These are phyloP conservation scores for Hyperoplus immaculatus DNA, from an alignment of 2,797 vertebrate genomes.

Conservation along the genomic window DNA sequence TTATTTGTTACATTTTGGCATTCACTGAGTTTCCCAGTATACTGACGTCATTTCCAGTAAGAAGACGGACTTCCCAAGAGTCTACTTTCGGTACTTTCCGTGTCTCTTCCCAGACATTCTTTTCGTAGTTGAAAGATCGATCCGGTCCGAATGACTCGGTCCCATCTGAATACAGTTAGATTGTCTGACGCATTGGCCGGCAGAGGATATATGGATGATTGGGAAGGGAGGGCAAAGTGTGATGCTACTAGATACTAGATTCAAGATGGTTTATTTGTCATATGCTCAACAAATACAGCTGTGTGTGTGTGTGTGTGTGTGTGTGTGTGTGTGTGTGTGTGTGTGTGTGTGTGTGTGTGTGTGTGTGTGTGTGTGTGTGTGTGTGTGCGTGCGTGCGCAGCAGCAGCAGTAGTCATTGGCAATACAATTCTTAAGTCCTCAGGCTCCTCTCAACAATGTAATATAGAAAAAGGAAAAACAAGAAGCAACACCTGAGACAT, in stretches of 20 bases:
- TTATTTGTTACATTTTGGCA: neutral
- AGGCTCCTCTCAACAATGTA: too few relatives aligned
- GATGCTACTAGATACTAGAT: neutral
- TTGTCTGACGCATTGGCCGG: neutral
- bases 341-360: too few relatives aligned
- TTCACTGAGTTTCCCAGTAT: neutral
- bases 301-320: too few relatives aligned
- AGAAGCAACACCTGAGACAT: too few relatives aligned
- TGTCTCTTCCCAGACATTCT: neutral
- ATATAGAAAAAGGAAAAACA: constrained; percentile 6
- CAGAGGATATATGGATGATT: neutral
- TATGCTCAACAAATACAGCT: neutral
- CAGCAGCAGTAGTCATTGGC: too few relatives aligned
- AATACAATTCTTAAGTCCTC: too few relatives aligned
- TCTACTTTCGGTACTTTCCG: neutral
- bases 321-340: too few relatives aligned
- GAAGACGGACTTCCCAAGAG: neutral
- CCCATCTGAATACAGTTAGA: neutral
- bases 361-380: too few relatives aligned
- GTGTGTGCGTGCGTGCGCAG: too few relatives aligned
- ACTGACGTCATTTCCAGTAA: neutral
- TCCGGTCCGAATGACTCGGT: neutral
- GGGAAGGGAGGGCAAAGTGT: constrained; percentile 27
- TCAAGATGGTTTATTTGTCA: too few relatives aligned
- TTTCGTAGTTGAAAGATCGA: neutral